phyloP scores from a whole-genome alignment of 2,888 invertebrate genomes.

The Capitulum mitella region DNA sequence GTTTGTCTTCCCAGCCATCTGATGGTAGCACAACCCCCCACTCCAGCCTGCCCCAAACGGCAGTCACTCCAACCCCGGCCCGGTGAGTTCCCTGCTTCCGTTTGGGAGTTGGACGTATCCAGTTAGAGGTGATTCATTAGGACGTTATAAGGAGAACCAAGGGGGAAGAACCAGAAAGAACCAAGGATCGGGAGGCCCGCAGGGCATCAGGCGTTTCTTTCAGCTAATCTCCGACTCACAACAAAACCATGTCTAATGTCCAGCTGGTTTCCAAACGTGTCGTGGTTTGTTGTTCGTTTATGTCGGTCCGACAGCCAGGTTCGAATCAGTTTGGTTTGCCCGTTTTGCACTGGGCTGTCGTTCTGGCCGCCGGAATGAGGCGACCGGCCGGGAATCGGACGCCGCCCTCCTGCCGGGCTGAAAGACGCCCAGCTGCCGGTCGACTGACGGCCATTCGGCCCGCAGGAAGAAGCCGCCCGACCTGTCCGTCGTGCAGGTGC shows the following conservation, averaged over 20 bases:
- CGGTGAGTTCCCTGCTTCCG: neutral
- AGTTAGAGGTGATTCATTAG: no score
- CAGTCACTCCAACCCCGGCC: neutral
- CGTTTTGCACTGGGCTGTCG: neutral
- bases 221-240: no score
- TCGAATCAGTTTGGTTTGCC: neutral
- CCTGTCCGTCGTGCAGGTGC: slow-evolving; percentile 74
- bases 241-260: no score
- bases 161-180: no score
- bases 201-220: no score
- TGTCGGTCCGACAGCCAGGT: neutral
- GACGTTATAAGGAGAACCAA: no score
- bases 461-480: slow-evolving; percentile 43
- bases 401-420: neutral
- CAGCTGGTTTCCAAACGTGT: no score
- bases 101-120: no score
- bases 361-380: neutral
- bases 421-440: neutral
- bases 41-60: neutral
- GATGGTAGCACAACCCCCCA: neutral
- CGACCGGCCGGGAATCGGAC: neutral
- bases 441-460: neutral
- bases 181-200: no score
- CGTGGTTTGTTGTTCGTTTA: no score
- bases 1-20: neutral